Base-by-base conservation (phyloP, 2,113 vertebrate genomes). In the Cheilinus undulatus region DNA sequence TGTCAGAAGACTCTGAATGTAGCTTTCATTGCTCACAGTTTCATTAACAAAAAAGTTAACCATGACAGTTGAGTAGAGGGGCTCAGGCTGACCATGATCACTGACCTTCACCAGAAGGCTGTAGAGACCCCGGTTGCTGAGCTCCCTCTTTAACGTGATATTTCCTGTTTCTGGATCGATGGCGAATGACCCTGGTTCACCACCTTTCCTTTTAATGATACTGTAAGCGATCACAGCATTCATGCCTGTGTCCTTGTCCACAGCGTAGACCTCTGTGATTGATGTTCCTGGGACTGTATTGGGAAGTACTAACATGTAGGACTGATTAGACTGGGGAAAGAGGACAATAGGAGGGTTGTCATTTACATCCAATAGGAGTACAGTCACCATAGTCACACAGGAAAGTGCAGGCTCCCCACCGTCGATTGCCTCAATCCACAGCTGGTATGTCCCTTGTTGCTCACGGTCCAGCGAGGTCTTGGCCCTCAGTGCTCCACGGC, bases 41-140 rank as follows among this genome's bases (percentile, higher is more conserved):
- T 99, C 98, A 50, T 99, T 99, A 57, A 99, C 97, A 19, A 99
- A 99, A 7, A 99, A 93, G 86, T 99, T 99, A 52, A 99, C 97
- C 95, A 98, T 95, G 27, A 99, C 92, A 0, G 96, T 98, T 52
- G 96, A 96, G 70, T 97, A 93, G 12, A 99, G 96, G 0, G 97
- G 97, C 51, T 99, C 97, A 0, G 98, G 98, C 61, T 98, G 98
- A 42, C 98, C 98, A 0, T 99, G 97, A 70, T 99, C 98, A 3
- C 95, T 99, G 51, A 98, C 98, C 93, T 98, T 98, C 8, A 99
- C 97, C 48, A 99, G 92, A 36, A 99, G 94, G 22, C 98, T 96
- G 74, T 97, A 97, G 17, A 99, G 93, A 1, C 98, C 98, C 1
- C 97, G 95, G 87, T 96, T 94, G 76, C 94, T 98, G 76, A 99